Evolutionary conservation across 1,140 invertebrate genomes (phyloP), one percentile per base, ranked within the genome.

Genomic region (Anoplophora glabripennis): DNA sequence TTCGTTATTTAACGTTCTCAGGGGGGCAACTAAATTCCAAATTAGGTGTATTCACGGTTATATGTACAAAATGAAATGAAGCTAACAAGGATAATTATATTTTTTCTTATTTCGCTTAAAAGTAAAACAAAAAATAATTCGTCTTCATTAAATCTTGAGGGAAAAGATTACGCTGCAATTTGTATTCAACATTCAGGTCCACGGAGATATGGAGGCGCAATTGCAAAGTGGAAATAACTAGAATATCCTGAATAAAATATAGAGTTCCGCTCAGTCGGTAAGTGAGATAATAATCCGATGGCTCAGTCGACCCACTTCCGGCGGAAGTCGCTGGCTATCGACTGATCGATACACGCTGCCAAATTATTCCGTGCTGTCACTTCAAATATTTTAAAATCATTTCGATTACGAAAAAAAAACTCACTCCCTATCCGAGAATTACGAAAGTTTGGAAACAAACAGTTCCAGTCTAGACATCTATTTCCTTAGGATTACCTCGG

Each of bases 221-320:
- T 64, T 59, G 61, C 64, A 51, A 61, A 61, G 44, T 63, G 61
- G 62, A 67, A 67, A 67, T 67, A 61, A 64, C 65, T 67, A 59
- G 65, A 67, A 67, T 67, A 67, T 64, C 62, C 59, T 67, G 61
- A 64, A 67, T 67, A 67, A 67, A 67, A 67, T 64, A 67, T 66
- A 60, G 53, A 58, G 44, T 61, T 64, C 61, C 57, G 58, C 57
- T 60, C 55, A 54, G 57, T 57, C 53, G 55, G 60, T 63, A 63
- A 63, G 60, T 63, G 55, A 63, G 61, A 63, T 63, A 63, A 63
- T 63, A 59, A 59, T 63, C 61, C 56, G 55, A 59, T 55, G 52
- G 61, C 55, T 62, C 55, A 49, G 55, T 53, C 60, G 60, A 63
- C 55, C 60, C 55, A 63, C 51, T 63, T 63, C 55, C 60, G 48